These are phyloP conservation scores for Sycobia sp. DNA, from an alignment of 1,140 invertebrate genomes.

Conservation along the genomic window DNA sequence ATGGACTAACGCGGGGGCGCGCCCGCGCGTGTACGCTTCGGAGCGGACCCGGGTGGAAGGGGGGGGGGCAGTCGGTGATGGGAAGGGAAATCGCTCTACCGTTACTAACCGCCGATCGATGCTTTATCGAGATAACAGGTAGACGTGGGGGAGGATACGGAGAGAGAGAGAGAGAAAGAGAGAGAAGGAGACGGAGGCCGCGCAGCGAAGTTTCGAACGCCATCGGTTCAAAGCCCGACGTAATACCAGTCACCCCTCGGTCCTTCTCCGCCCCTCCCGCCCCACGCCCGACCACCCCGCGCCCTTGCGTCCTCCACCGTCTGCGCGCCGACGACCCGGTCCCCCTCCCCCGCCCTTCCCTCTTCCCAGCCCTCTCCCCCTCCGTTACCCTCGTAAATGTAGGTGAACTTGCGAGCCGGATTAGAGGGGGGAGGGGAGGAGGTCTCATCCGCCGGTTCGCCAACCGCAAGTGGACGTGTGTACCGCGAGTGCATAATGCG, in stretches of 20 bases:
- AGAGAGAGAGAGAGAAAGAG: conserved; percentile 6
- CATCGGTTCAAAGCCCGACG: no score
- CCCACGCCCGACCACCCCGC: no score
- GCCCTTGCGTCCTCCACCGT: no score
- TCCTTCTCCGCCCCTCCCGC: no score
- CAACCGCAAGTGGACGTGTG: conserved; percentile 29
- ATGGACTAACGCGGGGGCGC: neutral
- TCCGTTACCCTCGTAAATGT: conserved; percentile 29
- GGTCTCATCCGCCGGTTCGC: no score
- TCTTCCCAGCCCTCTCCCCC: neutral
- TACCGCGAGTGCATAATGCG: no score
- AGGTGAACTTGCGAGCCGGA: conserved; percentile 38
- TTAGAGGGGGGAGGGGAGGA: no score
- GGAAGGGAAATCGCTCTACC: conserved; percentile 44
- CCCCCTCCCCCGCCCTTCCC: neutral
- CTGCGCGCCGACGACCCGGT: neutral
- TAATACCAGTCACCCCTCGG: no score
- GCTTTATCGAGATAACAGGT: conserved; percentile 48
- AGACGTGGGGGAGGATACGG: conserved; percentile 33
- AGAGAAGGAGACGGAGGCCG: neutral
- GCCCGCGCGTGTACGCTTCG: neutral
- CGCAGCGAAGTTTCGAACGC: conserved; percentile 41
- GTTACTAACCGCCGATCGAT: conserved; percentile 48
- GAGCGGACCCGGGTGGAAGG: no score
- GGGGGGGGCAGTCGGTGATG: neutral